Evolutionary conservation across 2,113 vertebrate species (phyloP).

Genomic region (Emberiza fucata): DNA sequence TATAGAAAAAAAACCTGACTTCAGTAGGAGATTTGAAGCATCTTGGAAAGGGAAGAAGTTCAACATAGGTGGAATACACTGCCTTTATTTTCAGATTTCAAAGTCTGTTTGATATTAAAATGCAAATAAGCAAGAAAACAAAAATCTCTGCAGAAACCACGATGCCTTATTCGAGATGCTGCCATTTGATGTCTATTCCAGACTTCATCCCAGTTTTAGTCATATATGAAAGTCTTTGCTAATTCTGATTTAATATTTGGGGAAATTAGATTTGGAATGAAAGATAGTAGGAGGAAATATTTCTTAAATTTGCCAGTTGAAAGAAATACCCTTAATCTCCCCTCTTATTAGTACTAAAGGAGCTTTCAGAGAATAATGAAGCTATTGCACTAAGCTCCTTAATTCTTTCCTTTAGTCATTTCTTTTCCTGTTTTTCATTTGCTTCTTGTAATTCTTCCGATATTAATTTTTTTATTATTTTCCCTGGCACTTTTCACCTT

Average conservation of each 20-base stretch:
- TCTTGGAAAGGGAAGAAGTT: neutral
- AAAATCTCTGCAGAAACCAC: neutral
- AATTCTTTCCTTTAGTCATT: neutral
- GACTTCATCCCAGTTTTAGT: neutral
- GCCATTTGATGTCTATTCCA: neutral
- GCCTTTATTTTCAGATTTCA: neutral
- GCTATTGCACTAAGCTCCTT: neutral
- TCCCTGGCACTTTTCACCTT: neutral
- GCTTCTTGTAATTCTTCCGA: neutral
- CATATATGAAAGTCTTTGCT: neutral
- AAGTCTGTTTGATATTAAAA: neutral
- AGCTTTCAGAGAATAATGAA: slow-evolving; percentile 23
- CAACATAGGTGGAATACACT: neutral
- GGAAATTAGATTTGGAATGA: slow-evolving; percentile 22
- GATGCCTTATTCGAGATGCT: neutral
- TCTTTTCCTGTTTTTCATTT: neutral
- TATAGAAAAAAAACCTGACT: neutral
- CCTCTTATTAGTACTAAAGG: slow-evolving; percentile 11
- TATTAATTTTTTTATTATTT: neutral
- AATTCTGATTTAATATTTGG: slow-evolving; percentile 8
- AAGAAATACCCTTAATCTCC: slow-evolving; percentile 27
- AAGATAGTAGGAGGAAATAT: neutral
- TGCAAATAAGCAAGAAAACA: neutral
- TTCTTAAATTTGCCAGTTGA: neutral
- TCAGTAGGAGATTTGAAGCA: neutral